Conservation (phyloP, 2,113 vertebrate species). For the Psephotus haematonotus region DNA sequence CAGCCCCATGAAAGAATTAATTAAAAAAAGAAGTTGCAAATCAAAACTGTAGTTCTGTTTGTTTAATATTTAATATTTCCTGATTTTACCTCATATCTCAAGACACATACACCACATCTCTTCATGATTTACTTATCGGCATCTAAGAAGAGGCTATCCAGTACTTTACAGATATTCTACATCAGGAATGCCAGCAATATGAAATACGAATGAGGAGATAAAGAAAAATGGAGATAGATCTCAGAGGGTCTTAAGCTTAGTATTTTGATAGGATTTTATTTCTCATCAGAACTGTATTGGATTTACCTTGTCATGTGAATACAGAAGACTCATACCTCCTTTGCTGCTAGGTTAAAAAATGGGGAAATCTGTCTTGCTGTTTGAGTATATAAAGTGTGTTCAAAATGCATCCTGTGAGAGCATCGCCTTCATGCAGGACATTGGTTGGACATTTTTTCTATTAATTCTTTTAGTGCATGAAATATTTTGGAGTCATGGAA, state of each 20-base stretch:
- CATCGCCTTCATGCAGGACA: neutral
- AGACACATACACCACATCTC: neutral
- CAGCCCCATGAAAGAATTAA: neutral
- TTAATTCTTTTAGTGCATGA: neutral
- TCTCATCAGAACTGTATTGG: neutral
- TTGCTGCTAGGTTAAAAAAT: neutral
- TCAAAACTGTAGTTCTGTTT: neutral
- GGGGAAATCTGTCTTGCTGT: neutral
- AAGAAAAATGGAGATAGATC: neutral
- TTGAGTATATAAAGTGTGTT: neutral
- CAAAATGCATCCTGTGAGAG: neutral
- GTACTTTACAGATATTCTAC: neutral
- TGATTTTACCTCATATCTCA: neutral
- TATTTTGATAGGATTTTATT: neutral
- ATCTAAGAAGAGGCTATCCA: neutral
- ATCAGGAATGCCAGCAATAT: neutral
- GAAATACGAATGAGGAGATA: neutral
- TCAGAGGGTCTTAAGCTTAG: neutral
- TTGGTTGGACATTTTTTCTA: neutral
- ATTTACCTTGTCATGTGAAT: neutral
- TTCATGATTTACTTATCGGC: neutral
- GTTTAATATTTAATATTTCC: neutral
- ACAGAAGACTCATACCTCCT: neutral
- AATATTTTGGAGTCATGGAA: neutral
- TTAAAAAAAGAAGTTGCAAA: neutral